Base-by-base conservation (phyloP, 2,888 invertebrate genomes). In the Patella ulyssiponensis region DNA sequence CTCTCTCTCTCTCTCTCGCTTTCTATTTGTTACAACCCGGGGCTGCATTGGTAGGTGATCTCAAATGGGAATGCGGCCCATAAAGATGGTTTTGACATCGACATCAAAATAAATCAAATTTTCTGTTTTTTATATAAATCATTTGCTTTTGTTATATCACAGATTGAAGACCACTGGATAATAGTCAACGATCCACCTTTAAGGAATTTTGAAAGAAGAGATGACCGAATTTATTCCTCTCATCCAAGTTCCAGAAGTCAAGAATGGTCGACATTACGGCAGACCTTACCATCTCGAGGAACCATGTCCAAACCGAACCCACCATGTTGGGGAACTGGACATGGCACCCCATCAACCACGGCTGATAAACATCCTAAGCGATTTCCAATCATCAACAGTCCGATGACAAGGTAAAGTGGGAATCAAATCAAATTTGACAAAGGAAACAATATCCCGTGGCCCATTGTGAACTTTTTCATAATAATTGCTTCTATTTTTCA, bases 241-340 rank as follows among this genome's bases (percentile, higher is more conserved):
- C 85, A 84, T 72, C 86, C 85, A 12, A 80, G 85, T 53, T 82
- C 87, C 2, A 77, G 87, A n/a, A 86, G 87, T 76, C 89, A 90
- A 80, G 88, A 89, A 20, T 90, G 88, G 84, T 90, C 90, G 0
- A 90, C 90, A 2, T 83, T 91, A 17, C 77, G 88, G 51, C 89
- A 91, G 80, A 89, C 89, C 85, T 79, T 90, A 69, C 91, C 91
- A 0, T 88, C 90, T 0, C 64, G 79, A 1, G 89, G 88, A 44
- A 83, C 83, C 69, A 75, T 84, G 7, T 64, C 33, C 20, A 79
- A 78, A 54, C 71, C 76, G 17, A 79, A 79, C 14, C 89, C 87
- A 7, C 87, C 87, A 3, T 86, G 84, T 81, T 90, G 91, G 91
- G 91, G 91, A 4, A 87, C 88, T 1, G 85, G 85, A 1, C 76